Conservation (phyloP, 1,140 invertebrate genomes). For the Rhysida immarginata region DNA sequence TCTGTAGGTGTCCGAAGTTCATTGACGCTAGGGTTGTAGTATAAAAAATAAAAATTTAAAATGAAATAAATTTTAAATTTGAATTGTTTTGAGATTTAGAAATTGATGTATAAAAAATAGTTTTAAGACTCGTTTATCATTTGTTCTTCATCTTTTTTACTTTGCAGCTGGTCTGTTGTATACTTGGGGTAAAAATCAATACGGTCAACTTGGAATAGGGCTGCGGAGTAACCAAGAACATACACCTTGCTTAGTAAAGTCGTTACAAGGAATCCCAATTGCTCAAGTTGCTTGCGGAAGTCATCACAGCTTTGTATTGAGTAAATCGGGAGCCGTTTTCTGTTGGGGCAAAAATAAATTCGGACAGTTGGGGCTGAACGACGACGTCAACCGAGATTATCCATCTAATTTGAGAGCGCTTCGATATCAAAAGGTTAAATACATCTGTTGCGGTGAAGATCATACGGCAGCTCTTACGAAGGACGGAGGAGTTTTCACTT, state of each 20-base stretch:
- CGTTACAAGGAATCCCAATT: slow-evolving; percentile 62
- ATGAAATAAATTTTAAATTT: too few species aligned
- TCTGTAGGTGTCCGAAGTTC: too few species aligned
- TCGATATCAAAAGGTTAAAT: slow-evolving; percentile 56
- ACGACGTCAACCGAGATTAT: slow-evolving; percentile 25
- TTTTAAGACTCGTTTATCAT: too few species aligned
- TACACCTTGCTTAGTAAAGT: slow-evolving; percentile 46
- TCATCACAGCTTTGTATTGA: slow-evolving; percentile 16
- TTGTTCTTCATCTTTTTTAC: slow-evolving; percentile 8
- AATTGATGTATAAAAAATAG: too few species aligned
- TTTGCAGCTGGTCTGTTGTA: slow-evolving; percentile 62
- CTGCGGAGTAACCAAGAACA: slow-evolving; percentile 33
- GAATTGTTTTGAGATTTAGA: too few species aligned
- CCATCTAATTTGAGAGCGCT: slow-evolving; percentile 34
- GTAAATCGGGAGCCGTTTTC: slow-evolving; percentile 62
- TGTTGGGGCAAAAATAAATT: slow-evolving; percentile 82
- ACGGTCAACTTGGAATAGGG: slow-evolving; percentile 73
- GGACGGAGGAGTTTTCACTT: slow-evolving; percentile 89
- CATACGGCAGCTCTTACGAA: slow-evolving; percentile 76
- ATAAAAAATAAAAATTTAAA: too few species aligned
- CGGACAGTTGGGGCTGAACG: slow-evolving; percentile 77
- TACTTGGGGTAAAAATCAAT: slow-evolving; percentile 70
- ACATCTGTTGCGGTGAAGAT: slow-evolving; percentile 69
- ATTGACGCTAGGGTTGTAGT: too few species aligned
- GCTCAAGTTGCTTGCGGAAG: slow-evolving; percentile 68